Conservation (phyloP, 1,140 invertebrate species). For the Drosophila mayri region DNA sequence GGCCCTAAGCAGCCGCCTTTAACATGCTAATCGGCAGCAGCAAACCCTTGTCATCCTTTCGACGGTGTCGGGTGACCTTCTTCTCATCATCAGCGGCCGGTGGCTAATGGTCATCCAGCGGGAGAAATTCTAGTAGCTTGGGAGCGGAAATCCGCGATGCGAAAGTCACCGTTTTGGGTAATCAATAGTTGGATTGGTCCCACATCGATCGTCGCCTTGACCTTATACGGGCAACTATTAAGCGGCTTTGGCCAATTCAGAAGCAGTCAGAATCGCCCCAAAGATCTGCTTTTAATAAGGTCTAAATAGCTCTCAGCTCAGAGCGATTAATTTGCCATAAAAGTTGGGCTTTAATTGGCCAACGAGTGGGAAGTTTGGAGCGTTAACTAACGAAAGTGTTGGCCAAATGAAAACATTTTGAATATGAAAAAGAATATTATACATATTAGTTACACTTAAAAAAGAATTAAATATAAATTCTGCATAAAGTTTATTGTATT, state of each 20-base stretch:
- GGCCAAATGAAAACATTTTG: conserved; percentile 1
- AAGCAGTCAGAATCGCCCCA: conserved; percentile 39
- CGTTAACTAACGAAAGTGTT: conserved; percentile 45
- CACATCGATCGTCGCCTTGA: conserved; percentile 29
- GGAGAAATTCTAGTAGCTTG: conserved; percentile 74
- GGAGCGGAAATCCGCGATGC: conserved; percentile 69
- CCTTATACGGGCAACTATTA: conserved; percentile 15
- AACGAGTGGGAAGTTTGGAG: conserved; percentile 27
- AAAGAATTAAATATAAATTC: not conserved
- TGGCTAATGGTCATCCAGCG: conserved; percentile 24
- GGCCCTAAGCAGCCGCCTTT: conserved; percentile 69
- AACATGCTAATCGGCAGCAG: conserved; percentile 72
- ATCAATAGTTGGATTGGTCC: conserved; percentile 39
- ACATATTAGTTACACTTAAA: not conserved
- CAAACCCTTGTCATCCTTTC: conserved; percentile 15
- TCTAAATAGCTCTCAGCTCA: conserved; percentile 46
- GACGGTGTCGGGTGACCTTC: conserved; percentile 63
- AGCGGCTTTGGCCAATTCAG: conserved; percentile 54
- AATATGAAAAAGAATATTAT: not conserved
- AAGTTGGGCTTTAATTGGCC: conserved; percentile 42
- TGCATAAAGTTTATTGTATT: too few species aligned
- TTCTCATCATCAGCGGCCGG: conserved; percentile 33
- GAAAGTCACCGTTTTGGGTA: conserved; percentile 39
- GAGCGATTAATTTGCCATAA: conserved; percentile 69
- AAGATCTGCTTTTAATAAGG: conserved; percentile 70